These are phyloP conservation scores for Perognathus longimembris DNA, from an alignment of 2,113 vertebrate species.

Conservation along the genomic window DNA sequence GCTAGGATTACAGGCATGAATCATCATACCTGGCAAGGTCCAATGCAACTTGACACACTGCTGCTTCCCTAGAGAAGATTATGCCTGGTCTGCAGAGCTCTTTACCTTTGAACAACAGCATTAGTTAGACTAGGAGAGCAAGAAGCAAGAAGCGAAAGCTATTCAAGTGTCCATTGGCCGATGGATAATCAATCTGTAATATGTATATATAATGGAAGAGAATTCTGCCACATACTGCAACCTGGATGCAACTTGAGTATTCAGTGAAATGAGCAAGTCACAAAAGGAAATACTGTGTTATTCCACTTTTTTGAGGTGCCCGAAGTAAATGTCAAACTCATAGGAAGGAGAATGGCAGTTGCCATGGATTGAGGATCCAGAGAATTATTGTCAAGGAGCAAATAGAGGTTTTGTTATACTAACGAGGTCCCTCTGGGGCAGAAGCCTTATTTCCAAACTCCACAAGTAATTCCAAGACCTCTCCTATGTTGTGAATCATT, in stretches of 20 bases:
- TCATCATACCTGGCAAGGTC: not conserved
- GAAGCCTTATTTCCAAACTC: not conserved
- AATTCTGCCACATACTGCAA: not conserved
- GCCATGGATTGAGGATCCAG: not conserved
- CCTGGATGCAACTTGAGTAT: not conserved
- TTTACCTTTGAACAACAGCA: not conserved
- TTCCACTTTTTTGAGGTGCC: not conserved
- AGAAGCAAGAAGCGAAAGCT: not conserved
- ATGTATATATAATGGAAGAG: too few relatives aligned
- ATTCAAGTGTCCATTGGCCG: rapidly evolving
- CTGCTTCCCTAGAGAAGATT: not conserved
- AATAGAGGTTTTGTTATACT: not conserved
- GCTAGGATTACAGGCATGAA: not conserved
- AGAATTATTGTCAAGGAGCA: not conserved
- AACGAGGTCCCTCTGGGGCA: not conserved
- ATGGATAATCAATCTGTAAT: not conserved
- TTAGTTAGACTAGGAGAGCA: not conserved
- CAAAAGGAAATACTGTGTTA: not conserved
- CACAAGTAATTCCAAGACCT: not conserved
- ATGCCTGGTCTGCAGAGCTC: not conserved
- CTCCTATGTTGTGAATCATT: not conserved
- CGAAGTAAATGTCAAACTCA: not conserved
- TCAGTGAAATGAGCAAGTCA: not conserved
- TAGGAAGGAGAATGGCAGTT: not conserved
- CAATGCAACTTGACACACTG: not conserved